phyloP scores from a whole-genome alignment of 2,113 vertebrate genomes.

The Dasyornis broadbenti region DNA sequence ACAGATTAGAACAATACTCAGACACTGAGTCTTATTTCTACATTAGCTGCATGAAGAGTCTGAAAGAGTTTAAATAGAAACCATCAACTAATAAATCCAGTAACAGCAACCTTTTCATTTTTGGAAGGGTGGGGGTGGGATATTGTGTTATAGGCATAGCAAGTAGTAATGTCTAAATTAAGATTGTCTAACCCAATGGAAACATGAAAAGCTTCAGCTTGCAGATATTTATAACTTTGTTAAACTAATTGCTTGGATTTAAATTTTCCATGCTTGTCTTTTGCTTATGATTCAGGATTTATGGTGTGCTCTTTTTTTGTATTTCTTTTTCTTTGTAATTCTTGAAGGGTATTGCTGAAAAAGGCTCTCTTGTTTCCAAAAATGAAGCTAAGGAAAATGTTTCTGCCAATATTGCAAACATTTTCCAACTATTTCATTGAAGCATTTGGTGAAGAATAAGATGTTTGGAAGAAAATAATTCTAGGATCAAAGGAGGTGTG shows the following conservation, averaged over 20 bases:
- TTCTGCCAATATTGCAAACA: neutral
- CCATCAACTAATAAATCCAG: neutral
- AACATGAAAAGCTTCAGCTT: neutral
- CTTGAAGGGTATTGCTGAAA: neutral
- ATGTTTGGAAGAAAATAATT: neutral
- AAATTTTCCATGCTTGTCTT: neutral
- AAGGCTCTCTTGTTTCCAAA: neutral
- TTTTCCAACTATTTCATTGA: constrained; percentile 10
- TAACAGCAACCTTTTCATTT: neutral
- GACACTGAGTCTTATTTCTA: neutral
- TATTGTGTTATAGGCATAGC: neutral
- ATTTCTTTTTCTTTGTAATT: neutral
- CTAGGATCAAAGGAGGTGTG: neutral
- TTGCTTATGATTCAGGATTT: neutral
- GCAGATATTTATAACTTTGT: neutral
- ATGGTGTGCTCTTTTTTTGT: neutral
- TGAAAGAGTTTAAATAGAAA: neutral
- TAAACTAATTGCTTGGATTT: neutral
- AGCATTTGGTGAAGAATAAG: neutral
- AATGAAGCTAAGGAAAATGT: neutral
- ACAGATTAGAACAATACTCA: neutral
- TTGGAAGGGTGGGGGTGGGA: neutral
- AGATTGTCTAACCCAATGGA: neutral
- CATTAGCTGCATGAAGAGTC: neutral
- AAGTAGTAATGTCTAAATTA: neutral